Conservation (phyloP, 1,140 invertebrate genomes). For the Phthorimaea operculella region DNA sequence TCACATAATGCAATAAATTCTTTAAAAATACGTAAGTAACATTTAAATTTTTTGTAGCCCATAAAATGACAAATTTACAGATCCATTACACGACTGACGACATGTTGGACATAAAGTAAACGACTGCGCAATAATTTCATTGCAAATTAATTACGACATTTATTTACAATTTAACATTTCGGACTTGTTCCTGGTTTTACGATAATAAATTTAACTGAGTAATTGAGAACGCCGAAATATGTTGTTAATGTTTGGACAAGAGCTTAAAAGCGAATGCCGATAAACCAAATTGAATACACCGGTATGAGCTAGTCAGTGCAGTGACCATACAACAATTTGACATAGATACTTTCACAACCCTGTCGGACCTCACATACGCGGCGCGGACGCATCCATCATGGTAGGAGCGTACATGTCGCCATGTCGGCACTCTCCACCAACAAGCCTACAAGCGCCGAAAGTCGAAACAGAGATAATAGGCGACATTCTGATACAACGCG, state of each 20-base stretch:
- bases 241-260: too few species aligned
- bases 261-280: too few species aligned
- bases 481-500: conserved; percentile 60
- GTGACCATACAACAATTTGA: conserved; percentile 15
- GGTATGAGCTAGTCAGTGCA: neutral
- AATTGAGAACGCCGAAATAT: too few species aligned
- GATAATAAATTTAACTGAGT: too few species aligned
- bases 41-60: conserved; percentile 27
- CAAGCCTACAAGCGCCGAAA: conserved; percentile 51
- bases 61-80: conserved; percentile 36
- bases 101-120: conserved; percentile 27
- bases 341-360: conserved; percentile 26
- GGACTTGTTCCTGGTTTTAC: neutral
- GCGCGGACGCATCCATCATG: conserved; percentile 55
- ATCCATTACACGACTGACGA: conserved; percentile 25
- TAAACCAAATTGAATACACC: too few species aligned
- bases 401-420: conserved; percentile 28
- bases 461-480: conserved; percentile 58
- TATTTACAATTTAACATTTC: conserved; percentile 16
- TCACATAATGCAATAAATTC: neutral
- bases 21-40: neutral
- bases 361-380: conserved; percentile 43
- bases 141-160: conserved; percentile 31
- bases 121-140: conserved; percentile 29
- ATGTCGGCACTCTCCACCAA: conserved; percentile 31